Evolutionary conservation across 2,113 vertebrate genomes (phyloP).

Genomic region (Origma solitaria): DNA sequence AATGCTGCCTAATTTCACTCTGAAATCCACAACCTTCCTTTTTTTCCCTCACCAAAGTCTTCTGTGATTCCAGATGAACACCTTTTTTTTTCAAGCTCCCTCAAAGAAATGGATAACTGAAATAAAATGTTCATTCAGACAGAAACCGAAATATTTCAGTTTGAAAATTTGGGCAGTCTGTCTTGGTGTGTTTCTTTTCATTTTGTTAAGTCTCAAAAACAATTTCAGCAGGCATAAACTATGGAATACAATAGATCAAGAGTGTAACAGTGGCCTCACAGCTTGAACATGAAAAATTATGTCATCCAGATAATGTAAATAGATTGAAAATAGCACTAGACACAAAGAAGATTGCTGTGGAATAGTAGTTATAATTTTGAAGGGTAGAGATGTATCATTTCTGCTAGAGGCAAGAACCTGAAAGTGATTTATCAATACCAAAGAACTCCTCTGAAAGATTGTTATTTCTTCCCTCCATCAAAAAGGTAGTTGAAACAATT

Average conservation of each 20-base stretch:
- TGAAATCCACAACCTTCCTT: not conserved
- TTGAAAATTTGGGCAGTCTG: not conserved
- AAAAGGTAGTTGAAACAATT: not conserved
- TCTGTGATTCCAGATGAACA: not conserved
- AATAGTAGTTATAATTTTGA: not conserved
- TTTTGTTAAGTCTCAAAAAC: not conserved
- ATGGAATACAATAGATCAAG: not conserved
- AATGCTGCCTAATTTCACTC: not conserved
- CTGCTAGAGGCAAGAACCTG: not conserved
- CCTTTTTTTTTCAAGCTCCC: not conserved
- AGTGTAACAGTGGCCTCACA: not conserved
- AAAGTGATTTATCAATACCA: not conserved
- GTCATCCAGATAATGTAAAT: not conserved
- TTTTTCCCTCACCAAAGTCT: not conserved
- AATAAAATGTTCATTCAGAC: not conserved
- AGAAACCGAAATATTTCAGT: not conserved
- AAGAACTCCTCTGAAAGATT: not conserved
- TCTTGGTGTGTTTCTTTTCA: not conserved
- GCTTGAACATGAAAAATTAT: slow-evolving; percentile 8
- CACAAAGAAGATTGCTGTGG: not conserved
- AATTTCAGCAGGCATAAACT: not conserved
- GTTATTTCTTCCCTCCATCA: not conserved
- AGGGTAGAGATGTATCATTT: not conserved
- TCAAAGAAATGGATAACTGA: not conserved
- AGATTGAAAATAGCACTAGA: not conserved